phyloP scores from a whole-genome alignment of 2,113 vertebrate genomes.

The Merops nubicus region DNA sequence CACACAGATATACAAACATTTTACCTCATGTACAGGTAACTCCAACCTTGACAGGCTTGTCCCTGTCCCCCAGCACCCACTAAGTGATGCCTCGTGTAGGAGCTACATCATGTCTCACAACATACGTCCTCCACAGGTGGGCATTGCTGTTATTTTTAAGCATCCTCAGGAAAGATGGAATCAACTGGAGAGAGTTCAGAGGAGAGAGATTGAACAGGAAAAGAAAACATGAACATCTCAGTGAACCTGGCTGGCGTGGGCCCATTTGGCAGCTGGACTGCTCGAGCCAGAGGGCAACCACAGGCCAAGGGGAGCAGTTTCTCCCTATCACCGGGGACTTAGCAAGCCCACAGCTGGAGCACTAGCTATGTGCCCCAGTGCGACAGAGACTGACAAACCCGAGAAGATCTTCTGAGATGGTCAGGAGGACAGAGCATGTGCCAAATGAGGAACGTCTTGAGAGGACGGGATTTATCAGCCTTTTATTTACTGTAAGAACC shows the following conservation, averaged over 20 bases:
- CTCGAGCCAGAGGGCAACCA: not conserved
- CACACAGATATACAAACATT: not conserved
- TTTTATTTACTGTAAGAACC: not conserved
- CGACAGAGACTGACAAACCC: not conserved
- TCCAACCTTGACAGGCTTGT: not conserved
- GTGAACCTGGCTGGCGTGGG: not conserved
- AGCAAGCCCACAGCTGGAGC: not conserved
- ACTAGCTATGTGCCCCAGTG: not conserved
- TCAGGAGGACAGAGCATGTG: not conserved
- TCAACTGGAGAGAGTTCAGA: not conserved
- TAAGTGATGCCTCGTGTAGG: not conserved
- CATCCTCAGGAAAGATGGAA: not conserved
- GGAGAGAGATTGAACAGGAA: not conserved
- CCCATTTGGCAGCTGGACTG: not conserved
- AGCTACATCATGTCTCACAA: not conserved
- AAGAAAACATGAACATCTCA: not conserved
- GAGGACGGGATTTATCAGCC: not conserved
- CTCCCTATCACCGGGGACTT: not conserved
- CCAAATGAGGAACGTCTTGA: not conserved
- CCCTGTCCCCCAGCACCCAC: not conserved
- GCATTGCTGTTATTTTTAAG: not conserved
- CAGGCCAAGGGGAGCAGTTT: not conserved
- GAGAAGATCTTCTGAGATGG: not conserved
- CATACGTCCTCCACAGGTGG: not conserved
- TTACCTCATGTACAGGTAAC: not conserved